A percentile compares a stretch with the other conserved stretches of the same genome.
These are phyloP conservation scores for Harlomillsia oculata DNA, from an alignment of 1,140 invertebrate species.

Conservation along the genomic window DNA sequence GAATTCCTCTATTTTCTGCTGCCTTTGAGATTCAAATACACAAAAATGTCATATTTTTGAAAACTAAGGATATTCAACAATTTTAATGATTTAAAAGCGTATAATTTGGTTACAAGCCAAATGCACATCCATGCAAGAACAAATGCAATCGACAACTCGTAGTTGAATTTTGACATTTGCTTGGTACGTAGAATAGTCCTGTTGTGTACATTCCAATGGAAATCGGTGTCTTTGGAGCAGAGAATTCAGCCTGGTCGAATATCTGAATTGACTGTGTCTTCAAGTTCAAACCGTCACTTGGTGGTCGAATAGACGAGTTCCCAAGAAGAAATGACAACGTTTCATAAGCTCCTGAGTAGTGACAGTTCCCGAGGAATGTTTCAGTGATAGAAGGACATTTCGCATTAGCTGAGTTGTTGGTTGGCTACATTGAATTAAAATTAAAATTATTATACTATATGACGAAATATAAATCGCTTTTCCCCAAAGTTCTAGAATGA, in stretches of 20 bases:
- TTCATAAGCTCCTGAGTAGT: constrained; percentile 9
- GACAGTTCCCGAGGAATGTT: constrained; percentile 12
- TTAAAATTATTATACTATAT: too few species aligned
- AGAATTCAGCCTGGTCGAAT: constrained; percentile 12
- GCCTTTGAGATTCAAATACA: neutral
- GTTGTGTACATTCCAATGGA: neutral
- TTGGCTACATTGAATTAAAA: neutral
- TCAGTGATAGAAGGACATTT: neutral
- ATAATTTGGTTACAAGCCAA: constrained; percentile 11
- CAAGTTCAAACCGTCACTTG: neutral
- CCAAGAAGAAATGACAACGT: constrained; percentile 6
- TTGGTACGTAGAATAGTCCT: constrained; percentile 8
- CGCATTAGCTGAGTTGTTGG: neutral
- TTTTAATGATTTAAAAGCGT: neutral
- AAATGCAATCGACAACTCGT: constrained; percentile 2
- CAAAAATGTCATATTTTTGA: too few species aligned
- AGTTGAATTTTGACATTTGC: constrained; percentile 1
- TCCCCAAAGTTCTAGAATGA: neutral
- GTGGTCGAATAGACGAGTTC: neutral
- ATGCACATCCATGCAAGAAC: constrained; percentile 16
- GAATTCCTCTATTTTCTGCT: constrained; percentile 3
- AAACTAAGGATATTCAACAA: neutral
- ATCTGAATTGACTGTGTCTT: neutral
- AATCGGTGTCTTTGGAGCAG: neutral
- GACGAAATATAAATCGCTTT: too few species aligned